Percentiles rank a stretch among this genome's conserved stretches.
Conservation (phyloP, 2,113 vertebrate genomes). For the Pavo muticus region DNA sequence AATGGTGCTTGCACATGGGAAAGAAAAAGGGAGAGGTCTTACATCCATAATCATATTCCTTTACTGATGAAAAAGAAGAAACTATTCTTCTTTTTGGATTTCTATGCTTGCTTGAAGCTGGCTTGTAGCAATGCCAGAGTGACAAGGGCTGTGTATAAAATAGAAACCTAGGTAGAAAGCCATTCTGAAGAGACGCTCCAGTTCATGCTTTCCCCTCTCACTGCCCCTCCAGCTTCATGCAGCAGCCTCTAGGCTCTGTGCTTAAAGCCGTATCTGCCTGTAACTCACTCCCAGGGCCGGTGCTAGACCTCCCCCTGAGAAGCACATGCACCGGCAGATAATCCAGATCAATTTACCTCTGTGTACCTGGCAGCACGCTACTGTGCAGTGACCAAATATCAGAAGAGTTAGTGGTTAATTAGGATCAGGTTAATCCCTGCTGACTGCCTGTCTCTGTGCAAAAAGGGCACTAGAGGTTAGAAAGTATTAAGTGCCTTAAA, state of each 20-base stretch:
- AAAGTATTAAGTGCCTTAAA: constrained; percentile 78
- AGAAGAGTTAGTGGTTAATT: constrained; percentile 76
- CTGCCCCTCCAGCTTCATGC: neutral
- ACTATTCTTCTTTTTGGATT: neutral
- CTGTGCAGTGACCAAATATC: constrained; percentile 72
- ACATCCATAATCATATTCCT: accelerated
- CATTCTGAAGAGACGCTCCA: neutral
- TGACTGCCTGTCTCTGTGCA: constrained; percentile 79
- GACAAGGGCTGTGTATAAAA: neutral
- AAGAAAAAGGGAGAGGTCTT: neutral
- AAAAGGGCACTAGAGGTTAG: constrained; percentile 73
- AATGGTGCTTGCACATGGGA: neutral
- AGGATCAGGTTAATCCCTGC: constrained; percentile 78
- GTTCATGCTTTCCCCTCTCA: neutral
- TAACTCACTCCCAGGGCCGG: neutral
- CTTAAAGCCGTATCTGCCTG: neutral
- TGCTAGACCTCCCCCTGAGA: neutral
- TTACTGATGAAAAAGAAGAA: neutral
- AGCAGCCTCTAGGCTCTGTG: accelerated
- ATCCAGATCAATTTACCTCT: constrained; percentile 80
- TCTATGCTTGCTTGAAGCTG: neutral
- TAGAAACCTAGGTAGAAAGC: neutral
- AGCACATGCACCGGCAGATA: constrained; percentile 66
- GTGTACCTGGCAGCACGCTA: constrained; percentile 78
- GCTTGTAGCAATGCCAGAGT: neutral